Evolutionary conservation across 2,797 vertebrate genomes (phyloP).

Genomic region (Gobio occitaniae): DNA sequence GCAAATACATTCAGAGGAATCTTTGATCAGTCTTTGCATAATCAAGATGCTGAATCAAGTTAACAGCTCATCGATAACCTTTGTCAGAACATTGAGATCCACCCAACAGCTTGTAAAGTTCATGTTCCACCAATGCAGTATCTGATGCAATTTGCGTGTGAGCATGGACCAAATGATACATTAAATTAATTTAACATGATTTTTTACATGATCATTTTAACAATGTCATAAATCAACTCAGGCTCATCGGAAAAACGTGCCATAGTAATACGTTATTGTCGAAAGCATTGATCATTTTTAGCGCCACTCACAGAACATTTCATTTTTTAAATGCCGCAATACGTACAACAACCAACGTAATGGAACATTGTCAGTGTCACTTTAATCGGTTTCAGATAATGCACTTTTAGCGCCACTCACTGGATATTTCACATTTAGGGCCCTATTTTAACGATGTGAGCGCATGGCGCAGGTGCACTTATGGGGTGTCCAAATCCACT

Average conservation of each 20-base stretch:
- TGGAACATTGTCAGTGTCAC: no score
- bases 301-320: neutral
- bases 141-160: constrained; percentile 1
- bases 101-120: constrained; percentile 31
- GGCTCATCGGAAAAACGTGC: neutral
- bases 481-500: no score
- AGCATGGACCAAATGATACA: neutral
- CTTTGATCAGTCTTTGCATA: constrained; percentile 13
- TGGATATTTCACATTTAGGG: no score
- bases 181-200: neutral
- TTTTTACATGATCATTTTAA: neutral
- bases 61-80: constrained; percentile 36
- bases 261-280: no score
- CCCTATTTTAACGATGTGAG: no score
- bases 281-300: neutral
- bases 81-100: constrained; percentile 62
- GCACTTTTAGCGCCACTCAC: no score
- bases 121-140: neutral
- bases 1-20: constrained; percentile 29
- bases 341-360: no score
- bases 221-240: neutral
- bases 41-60: constrained; percentile 37
- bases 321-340: neutral
- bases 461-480: no score
- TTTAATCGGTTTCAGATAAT: no score